Base-by-base conservation (phyloP, 2,113 vertebrate species). In the Oryzias celebensis region DNA sequence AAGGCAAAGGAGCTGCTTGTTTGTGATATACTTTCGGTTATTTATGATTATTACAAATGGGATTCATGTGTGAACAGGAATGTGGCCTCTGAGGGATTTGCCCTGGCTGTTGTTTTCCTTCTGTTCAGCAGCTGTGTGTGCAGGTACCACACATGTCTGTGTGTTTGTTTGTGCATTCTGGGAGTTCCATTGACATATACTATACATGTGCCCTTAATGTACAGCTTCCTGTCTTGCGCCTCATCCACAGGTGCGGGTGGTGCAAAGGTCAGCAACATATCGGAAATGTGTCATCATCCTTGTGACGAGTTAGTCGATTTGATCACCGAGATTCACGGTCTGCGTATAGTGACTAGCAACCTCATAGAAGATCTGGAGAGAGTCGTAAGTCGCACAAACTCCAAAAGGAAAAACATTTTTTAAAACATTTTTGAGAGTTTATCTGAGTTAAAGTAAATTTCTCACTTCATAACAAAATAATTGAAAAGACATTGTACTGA, bases 251-350 rank as follows among this genome's bases (percentile, higher is more conserved):
- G 87, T 22, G 94, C 92, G 62, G 80, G 72, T 72, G 91, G 91
- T 57, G 86, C 91, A 0, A 94, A 95, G 78, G 92, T 93, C 0
- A 80, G 91, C 65, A 94, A 89, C 28, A 84, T 93, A 46, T 89
- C 93, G 0, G 52, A 81, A 54, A 80, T 95, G 80, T 99, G 97
- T 20, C 94, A 92, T 45, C 95, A 89, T 36, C 96, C 96, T 0
- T 99, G 97, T 2, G 94, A 96, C 22, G 96, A 98, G 31, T 88
- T 98, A 82, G 80, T 92, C 26, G 90, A 78, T 0, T 91, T 98
- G 89, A 88, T 96, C 75, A 91, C 90, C 0, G 96, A 99, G 78
- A 93, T 99, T 48, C 90, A 94, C 0, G 94, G 95, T n/a, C 88
- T 99, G 49, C 92, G 93, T 0, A 84, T 93, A 0, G 84, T 96